These are phyloP conservation scores for Cnemophilus loriae DNA, from an alignment of 2,113 vertebrate species.

Conservation along the genomic window DNA sequence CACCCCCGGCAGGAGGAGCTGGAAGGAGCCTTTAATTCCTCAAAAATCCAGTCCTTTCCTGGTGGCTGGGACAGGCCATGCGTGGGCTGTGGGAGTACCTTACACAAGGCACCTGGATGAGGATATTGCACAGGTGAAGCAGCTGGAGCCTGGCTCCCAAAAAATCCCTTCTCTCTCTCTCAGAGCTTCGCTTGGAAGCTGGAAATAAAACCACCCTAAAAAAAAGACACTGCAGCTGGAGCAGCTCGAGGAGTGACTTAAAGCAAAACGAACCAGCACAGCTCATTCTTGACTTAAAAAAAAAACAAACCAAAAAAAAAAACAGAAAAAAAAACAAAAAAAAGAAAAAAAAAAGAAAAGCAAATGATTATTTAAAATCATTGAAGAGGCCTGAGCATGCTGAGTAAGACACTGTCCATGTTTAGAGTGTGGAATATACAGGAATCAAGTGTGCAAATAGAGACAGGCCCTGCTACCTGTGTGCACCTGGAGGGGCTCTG, in stretches of 20 bases:
- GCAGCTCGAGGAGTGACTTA: background rate
- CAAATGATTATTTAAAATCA: background rate
- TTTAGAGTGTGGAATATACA: background rate
- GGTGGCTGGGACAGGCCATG: background rate
- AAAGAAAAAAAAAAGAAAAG: too few species aligned
- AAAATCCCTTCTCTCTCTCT: background rate
- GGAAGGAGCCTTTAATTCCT: background rate
- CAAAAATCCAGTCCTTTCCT: background rate
- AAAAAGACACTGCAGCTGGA: background rate
- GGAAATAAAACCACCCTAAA: background rate
- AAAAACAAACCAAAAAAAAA: background rate
- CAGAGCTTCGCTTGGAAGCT: background rate
- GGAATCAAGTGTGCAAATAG: background rate
- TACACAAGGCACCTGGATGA: background rate
- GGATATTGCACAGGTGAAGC: slow-evolving; percentile 36
- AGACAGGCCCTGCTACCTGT: background rate
- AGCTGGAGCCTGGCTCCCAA: slow-evolving; percentile 40
- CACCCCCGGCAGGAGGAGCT: background rate
- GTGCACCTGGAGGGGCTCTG: background rate
- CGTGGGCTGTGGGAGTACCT: slow-evolving; percentile 4
- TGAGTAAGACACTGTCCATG: background rate
- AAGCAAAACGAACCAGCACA: background rate
- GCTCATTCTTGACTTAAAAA: background rate
- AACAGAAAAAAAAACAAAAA: background rate
- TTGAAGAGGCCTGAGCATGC: slow-evolving; percentile 18